phyloP scores from a whole-genome alignment of 2,888 invertebrate genomes.

The Aspidapion aeneum region DNA sequence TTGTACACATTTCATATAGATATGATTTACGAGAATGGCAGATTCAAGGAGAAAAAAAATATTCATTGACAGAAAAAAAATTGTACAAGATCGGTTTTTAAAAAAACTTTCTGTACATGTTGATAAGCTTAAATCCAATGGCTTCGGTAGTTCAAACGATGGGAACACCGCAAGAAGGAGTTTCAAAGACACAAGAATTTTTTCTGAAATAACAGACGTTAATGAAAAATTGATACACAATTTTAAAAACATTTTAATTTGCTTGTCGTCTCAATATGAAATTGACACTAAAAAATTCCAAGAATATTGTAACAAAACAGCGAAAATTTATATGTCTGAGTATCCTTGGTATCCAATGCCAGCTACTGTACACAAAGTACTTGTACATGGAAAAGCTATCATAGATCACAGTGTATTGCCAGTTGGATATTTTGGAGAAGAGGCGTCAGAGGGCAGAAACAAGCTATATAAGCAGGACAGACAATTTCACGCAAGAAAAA shows the following conservation, averaged over 20 bases:
- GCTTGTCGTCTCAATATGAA: not conserved
- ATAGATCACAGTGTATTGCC: no score
- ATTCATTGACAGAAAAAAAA: not conserved
- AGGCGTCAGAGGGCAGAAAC: not conserved
- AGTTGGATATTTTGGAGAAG: not conserved
- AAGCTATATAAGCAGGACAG: not conserved
- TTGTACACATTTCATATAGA: slow-evolving; percentile 5
- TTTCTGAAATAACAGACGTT: not conserved
- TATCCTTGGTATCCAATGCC: no score
- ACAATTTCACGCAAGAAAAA: no score
- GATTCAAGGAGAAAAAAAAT: not conserved
- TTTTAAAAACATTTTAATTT: not conserved
- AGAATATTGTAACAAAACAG: no score
- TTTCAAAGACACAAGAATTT: not conserved
- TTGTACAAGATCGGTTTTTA: not conserved
- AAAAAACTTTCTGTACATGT: not conserved
- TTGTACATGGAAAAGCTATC: no score
- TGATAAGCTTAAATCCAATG: not conserved
- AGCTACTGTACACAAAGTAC: no score
- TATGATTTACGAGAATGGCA: slow-evolving; percentile 5
- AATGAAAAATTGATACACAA: not conserved
- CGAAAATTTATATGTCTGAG: not conserved
- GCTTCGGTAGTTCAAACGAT: not conserved
- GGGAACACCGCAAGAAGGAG: not conserved
- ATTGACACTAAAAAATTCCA: not conserved